Base-by-base conservation (phyloP, 2,888 invertebrate genomes). In the Abscondita cerata region DNA sequence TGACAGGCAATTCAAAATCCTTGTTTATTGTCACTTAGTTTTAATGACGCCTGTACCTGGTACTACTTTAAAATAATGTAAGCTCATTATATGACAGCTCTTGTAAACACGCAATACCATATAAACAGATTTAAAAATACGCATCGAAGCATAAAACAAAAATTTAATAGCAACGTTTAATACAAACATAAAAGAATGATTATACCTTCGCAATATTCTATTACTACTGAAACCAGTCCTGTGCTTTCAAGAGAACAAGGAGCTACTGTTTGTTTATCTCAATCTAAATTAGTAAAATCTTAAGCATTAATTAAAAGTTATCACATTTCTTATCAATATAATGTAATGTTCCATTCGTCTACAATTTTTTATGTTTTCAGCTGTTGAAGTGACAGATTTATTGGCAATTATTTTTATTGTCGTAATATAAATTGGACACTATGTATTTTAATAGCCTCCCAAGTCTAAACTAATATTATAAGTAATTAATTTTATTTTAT, bases 261-360 rank as follows among this genome's bases (percentile, higher is more conserved):
- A 62, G 67, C 69, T 68, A 67, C 69, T 69, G 69, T 69, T 57
- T 62, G 64, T 62, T 73, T 73, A 73, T 73, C 73, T 72, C 64
- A 64, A 74, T 74, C 73, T 73, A 72, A 74, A 74, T 74, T 74
- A 74, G 74, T 74, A 67, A 73, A 73, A 73, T 71, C 72, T 72
- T 70, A 62, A 68, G 65, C 72, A 69, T 73, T 74, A 73, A 74
- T 74, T 74, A 73, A 73, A 70, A 69, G 67, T 74, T 74, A 74
- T 74, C 73, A 68, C 68, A 56, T 61, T 64, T 66, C 65, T 70
- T 70, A 73, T 73, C 73, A 68, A 71, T 71, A 71, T 67, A 44
- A 64, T 68, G 70, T 67, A 65, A 68, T 69, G 69, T 67, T 62
- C 70, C 71, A 68, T 70, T 62, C 65, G 61, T 56, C 57, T 65